A percentile compares a stretch with the other conserved stretches of the same genome.
These are phyloP conservation scores for Carassius carassius DNA, from an alignment of 2,113 vertebrate genomes.

Conservation along the genomic window DNA sequence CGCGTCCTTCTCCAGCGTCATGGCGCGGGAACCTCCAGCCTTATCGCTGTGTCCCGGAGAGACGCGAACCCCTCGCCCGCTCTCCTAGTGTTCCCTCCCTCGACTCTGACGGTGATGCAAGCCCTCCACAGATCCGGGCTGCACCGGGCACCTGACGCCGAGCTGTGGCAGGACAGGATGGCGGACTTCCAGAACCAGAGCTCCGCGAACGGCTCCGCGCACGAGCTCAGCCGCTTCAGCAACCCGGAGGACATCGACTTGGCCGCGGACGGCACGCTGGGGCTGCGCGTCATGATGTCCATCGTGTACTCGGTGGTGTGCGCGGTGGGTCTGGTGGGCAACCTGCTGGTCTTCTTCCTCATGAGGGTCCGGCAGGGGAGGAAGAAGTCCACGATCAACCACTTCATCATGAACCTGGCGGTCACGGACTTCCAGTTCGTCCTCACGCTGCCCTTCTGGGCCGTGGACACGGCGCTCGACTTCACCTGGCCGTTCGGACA, in stretches of 20 bases:
- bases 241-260: constrained; percentile 68
- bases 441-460: constrained; percentile 92
- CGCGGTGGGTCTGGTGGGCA: constrained; percentile 86
- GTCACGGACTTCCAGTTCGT: constrained; percentile 93
- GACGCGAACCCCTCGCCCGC: background rate
- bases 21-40: background rate
- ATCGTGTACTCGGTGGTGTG: constrained; percentile 88
- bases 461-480: constrained; percentile 87
- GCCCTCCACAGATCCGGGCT: constrained; percentile 29
- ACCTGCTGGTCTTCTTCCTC: constrained; percentile 88
- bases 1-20: background rate
- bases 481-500: constrained; percentile 92
- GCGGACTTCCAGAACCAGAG: constrained; percentile 58
- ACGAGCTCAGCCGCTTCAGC: constrained; percentile 48
- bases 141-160: constrained; percentile 18
- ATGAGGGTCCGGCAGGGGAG: constrained; percentile 83
- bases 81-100: background rate
- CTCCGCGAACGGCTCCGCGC: background rate
- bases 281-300: constrained; percentile 82
- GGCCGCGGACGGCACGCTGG: constrained; percentile 70
- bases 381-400: constrained; percentile 86
- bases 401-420: constrained; percentile 88
- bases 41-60: background rate
- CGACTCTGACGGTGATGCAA: constrained; percentile 51
- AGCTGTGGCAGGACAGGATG: constrained; percentile 57